Evolutionary conservation across 1,140 invertebrate genomes (phyloP), one percentile per base, ranked within the genome.

Genomic region (Metaphire vulgaris): DNA sequence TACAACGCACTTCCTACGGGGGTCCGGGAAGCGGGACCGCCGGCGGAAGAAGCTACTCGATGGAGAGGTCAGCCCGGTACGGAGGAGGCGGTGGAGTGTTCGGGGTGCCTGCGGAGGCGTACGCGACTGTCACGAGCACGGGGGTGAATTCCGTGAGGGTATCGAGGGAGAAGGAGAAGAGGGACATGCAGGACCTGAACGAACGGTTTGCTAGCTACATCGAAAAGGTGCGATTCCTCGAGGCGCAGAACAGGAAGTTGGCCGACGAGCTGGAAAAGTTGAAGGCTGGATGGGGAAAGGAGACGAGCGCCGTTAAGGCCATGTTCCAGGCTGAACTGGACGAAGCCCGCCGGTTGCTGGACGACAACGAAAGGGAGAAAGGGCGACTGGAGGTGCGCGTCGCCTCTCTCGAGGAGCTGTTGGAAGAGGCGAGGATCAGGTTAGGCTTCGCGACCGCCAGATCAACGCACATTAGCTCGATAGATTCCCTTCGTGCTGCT

Each of bases 101-200:
- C 26, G 74, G 64, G 56, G 29, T 68, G 15, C 64, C 66, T 1
- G 80, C 80, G 0, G 82, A 81, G 21, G 79, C 82, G 64, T 82
- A 79, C 75, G 76, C 80, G 34, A 80, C 81, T 70, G 79, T 85
- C n/a, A 80, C 82, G 31, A 81, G 76, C 73, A 79, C 82, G 26
- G 83, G 86, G 12, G 86, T 86, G 16, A 80, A 81, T n/a, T 81
- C 81, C 31, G 85, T 88, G 73, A 82, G 85, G 69, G 82, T 82
- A 65, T 82, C 79, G 31, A 81, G 88, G 21, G 87, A 88, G 79
- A 85, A 83, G 71, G 77, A 78, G 29, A 78, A 78, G 56, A 69
- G 34, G 29, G 74, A 76, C 28, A 33, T 78, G 64, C 77, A 78
- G 41, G 74, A 78, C 30, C 56, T 78, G 33, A 78, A 78, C 69